Conservation (phyloP, 2,888 invertebrate species). For the Pedicia rivosa region DNA sequence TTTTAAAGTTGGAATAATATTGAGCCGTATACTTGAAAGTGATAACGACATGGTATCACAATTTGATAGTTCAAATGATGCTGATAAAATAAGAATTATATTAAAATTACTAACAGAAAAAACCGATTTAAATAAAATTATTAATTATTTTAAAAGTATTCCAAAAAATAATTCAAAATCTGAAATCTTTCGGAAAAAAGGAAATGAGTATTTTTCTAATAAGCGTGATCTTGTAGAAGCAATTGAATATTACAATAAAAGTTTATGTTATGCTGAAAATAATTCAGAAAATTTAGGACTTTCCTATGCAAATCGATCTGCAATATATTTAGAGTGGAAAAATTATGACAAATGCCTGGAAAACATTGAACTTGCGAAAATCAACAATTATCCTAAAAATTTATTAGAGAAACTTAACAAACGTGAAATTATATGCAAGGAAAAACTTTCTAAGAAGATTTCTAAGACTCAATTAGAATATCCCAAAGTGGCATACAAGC, state of each 20-base stretch:
- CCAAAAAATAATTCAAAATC: constrained; percentile 38
- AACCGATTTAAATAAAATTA: no score
- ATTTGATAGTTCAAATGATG: constrained; percentile 24
- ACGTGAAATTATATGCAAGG: constrained; percentile 37
- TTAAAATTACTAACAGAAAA: constrained; percentile 19
- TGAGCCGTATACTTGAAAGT: neutral
- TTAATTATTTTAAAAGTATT: no score
- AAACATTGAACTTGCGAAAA: constrained; percentile 49
- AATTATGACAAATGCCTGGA: constrained; percentile 46
- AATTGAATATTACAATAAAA: constrained; percentile 36
- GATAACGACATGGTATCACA: constrained; percentile 16
- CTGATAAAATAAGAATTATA: constrained; percentile 26
- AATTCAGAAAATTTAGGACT: constrained; percentile 42
- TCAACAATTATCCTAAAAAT: constrained; percentile 39
- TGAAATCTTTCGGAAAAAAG: constrained; percentile 37
- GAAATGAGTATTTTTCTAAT: constrained; percentile 38
- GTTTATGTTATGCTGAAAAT: constrained; percentile 43
- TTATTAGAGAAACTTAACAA: constrained; percentile 43
- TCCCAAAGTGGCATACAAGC: constrained; percentile 9
- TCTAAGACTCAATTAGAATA: constrained; percentile 12
- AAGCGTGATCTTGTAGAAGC: constrained; percentile 34
- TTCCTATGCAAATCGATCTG: constrained; percentile 62
- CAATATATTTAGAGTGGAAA: constrained; percentile 46
- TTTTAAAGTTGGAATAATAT: neutral
- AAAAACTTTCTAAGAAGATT: neutral